Evolutionary conservation across 2,888 invertebrate species (phyloP), one percentile per base, ranked within the genome.

Genomic region (Geotrupes spiniger): DNA sequence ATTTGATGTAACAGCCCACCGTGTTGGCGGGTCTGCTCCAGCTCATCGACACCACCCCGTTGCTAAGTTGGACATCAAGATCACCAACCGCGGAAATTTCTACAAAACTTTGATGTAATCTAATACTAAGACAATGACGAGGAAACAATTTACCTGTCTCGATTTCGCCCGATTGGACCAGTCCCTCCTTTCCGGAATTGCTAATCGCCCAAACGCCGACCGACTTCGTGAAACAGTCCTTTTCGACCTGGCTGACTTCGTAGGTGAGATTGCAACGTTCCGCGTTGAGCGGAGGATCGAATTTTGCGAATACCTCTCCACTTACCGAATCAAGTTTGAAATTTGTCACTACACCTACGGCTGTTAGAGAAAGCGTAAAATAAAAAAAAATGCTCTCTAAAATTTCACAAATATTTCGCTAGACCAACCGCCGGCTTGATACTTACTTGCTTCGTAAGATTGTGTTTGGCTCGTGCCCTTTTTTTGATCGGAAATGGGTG

Each of bases 231-330:
- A 16, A 42, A 14, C 42, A 42, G 6, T 21, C 31, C 1, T 16
- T 12, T 21, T 42, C 42, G n/a, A 2, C 4, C 12, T 42, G 31
- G 12, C 31, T 42, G 5, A 42, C 36, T 42, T 42, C 42, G 33
- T 42, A 42, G 10, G 42, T 42, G 42, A 42, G 5, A 9, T 29
- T 14, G 12, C 42, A 42, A n/a, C 25, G 8, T 11, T 33, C 42
- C 8, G 33, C 33, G 9, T 29, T 17, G 3, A 12, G 5, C 4
- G 42, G 42, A 33, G 42, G 33, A 9, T 42, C 42, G 33, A 42
- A 42, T 4, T 33, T 29, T 1, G 42, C 33, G 4, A 42, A 9
- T 9, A 42, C 33, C 8, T 42, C 33, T 2, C 21, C 33, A 31
- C 4, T 16, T n/a, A 11, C 2, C 1, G 33, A n/a, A 4, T 11